Conservation (phyloP, 1,140 invertebrate genomes). For the Aphidius gifuensis region DNA sequence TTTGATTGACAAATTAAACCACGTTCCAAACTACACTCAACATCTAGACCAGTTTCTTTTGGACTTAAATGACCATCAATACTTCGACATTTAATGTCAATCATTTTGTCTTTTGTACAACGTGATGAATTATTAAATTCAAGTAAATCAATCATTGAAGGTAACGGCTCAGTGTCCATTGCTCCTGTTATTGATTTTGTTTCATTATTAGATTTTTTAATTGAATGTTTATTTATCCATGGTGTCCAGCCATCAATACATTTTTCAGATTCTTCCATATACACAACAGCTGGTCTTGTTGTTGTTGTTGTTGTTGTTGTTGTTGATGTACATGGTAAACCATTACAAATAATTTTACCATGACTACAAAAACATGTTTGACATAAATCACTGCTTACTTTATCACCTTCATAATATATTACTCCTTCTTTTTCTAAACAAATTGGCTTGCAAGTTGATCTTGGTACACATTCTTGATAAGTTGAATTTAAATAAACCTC, state of each 20-base stretch:
- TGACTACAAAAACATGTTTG: conserved; percentile 74
- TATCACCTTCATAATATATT: conserved; percentile 71
- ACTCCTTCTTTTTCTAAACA: conserved; percentile 67
- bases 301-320: conserved; percentile 36
- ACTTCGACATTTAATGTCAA: conserved; percentile 71
- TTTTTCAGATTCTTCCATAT: conserved; percentile 41
- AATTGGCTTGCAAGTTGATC: conserved; percentile 65
- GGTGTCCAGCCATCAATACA: conserved; percentile 70
- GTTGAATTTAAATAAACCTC: conserved; percentile 69
- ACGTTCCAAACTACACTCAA: conserved; percentile 69
- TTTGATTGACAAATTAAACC: conserved; percentile 66
- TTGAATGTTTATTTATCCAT: conserved; percentile 68
- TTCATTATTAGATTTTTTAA: conserved; percentile 45
- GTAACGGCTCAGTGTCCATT: conserved; percentile 64
- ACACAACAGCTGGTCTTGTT: conserved; percentile 34
- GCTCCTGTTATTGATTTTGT: conserved; percentile 22
- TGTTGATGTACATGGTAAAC: conserved; percentile 60
- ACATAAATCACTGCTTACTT: conserved; percentile 70
- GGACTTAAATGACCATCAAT: conserved; percentile 59
- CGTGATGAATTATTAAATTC: conserved; percentile 48
- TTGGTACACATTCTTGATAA: conserved; percentile 70
- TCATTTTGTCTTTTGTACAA: conserved; percentile 63
- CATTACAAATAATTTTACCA: conserved; percentile 66
- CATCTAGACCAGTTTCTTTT: conserved; percentile 69
- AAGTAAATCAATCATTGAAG: conserved; percentile 54